phyloP scores from a whole-genome alignment of 2,797 vertebrate genomes.

The Cygnus olor region DNA sequence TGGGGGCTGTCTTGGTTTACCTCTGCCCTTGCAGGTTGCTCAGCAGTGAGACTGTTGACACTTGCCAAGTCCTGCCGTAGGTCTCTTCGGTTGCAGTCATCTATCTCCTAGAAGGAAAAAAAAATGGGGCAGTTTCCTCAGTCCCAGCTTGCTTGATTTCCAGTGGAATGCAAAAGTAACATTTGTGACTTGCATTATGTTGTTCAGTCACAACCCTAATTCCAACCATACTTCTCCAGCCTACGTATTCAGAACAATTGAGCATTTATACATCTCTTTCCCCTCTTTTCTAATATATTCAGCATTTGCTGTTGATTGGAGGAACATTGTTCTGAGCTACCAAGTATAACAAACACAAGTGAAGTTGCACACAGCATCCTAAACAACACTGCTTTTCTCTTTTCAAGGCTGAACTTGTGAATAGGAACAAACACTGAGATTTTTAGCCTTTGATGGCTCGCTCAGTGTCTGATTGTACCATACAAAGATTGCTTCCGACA shows the following conservation, averaged over 20 bases:
- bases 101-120: constrained; percentile 81
- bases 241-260: constrained; percentile 78
- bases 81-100: constrained; percentile 71
- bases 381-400: constrained; percentile 51
- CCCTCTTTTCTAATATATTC: constrained; percentile 48
- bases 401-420: not conserved
- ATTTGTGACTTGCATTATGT: constrained; percentile 63
- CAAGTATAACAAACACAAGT: constrained; percentile 47
- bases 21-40: constrained; percentile 36
- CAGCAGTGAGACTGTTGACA: constrained; percentile 12
- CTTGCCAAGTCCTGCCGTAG: constrained; percentile 61
- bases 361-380: not conserved
- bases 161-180: constrained; percentile 63
- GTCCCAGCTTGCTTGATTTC: constrained; percentile 50
- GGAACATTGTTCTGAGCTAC: constrained; percentile 56
- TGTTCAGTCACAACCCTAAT: constrained; percentile 75
- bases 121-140: constrained; percentile 42
- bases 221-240: constrained; percentile 82
- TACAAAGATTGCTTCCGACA: not conserved
- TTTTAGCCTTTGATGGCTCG: not conserved
- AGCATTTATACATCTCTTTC: constrained; percentile 57
- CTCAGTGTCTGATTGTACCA: not conserved
- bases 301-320: constrained; percentile 52
- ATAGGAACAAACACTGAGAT: not conserved
- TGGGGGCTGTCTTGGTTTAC: constrained; percentile 61